These are phyloP conservation scores for Hyperopisus bebe DNA, from an alignment of 2,113 vertebrate genomes.

Conservation along the genomic window DNA sequence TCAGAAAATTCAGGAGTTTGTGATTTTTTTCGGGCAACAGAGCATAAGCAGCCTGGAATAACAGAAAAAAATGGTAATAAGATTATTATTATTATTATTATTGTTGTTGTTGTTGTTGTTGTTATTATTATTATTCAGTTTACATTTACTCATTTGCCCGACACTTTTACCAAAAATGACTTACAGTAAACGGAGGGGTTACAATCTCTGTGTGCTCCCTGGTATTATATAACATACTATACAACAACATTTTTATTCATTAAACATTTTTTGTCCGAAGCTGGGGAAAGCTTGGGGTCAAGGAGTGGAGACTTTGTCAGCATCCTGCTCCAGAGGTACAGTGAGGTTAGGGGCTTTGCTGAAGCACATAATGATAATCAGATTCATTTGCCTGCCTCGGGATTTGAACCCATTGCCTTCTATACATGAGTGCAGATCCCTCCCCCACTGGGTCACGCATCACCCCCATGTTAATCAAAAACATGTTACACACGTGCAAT, in stretches of 20 bases:
- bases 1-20: constrained; percentile 36
- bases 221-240: not conserved
- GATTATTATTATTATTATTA: not conserved
- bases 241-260: not conserved
- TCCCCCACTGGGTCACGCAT: not conserved
- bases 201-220: not conserved
- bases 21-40: constrained; percentile 35
- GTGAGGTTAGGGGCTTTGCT: not conserved
- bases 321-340: not conserved
- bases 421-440: not conserved
- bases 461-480: not conserved
- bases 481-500: not conserved
- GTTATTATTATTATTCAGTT: no score
- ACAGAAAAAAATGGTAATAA: not conserved
- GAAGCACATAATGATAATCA: not conserved
- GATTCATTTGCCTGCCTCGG: not conserved
- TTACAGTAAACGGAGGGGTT: not conserved
- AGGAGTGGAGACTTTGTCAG: not conserved
- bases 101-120: no score
- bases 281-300: not conserved
- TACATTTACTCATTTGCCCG: not conserved
- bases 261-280: not conserved
- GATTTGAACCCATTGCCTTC: not conserved
- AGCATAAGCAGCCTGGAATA: constrained; percentile 61
- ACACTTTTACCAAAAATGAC: not conserved